These are phyloP conservation scores for Halictus ligatus DNA, from an alignment of 2,888 invertebrate species.

Conservation along the genomic window DNA sequence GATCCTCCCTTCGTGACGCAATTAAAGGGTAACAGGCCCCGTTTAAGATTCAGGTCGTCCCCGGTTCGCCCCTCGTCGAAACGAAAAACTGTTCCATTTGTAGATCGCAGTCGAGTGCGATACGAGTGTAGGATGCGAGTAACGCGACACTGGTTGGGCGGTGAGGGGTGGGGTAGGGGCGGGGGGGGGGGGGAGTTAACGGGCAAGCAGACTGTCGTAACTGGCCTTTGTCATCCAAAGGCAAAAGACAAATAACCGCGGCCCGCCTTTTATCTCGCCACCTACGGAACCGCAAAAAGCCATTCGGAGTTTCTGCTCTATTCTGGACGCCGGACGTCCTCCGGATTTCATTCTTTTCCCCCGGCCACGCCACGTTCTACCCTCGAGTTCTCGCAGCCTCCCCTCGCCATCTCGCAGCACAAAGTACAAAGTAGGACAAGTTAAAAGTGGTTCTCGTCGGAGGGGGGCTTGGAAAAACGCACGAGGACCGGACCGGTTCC, in stretches of 20 bases:
- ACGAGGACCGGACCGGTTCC: constrained; percentile 5
- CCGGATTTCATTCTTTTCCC: constrained; percentile 55
- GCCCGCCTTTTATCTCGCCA: constrained; percentile 51
- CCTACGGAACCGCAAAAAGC: constrained; percentile 59
- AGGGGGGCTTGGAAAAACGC: constrained; percentile 31
- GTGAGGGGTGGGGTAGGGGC: background rate
- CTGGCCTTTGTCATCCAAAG: constrained; percentile 54
- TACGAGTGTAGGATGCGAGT: background rate
- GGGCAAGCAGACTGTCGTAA: constrained; percentile 41
- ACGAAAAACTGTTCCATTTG: constrained; percentile 19
- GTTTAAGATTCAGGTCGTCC: constrained; percentile 11
- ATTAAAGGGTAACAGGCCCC: background rate
- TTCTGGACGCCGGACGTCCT: constrained; percentile 57
- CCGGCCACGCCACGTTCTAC: constrained; percentile 1
- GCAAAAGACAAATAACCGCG: constrained; percentile 58
- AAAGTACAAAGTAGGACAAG: constrained; percentile 57
- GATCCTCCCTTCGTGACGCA: background rate
- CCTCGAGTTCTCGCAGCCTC: background rate
- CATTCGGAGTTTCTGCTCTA: constrained; percentile 51
- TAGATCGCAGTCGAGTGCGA: background rate
- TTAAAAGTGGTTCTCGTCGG: constrained; percentile 54
- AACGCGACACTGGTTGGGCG: background rate
- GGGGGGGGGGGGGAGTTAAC: constrained; percentile 1
- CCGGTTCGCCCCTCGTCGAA: background rate
- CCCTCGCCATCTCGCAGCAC: constrained; percentile 19